Base-by-base conservation (phyloP, 2,888 invertebrate genomes). In the Drosophila nigritarsus region DNA sequence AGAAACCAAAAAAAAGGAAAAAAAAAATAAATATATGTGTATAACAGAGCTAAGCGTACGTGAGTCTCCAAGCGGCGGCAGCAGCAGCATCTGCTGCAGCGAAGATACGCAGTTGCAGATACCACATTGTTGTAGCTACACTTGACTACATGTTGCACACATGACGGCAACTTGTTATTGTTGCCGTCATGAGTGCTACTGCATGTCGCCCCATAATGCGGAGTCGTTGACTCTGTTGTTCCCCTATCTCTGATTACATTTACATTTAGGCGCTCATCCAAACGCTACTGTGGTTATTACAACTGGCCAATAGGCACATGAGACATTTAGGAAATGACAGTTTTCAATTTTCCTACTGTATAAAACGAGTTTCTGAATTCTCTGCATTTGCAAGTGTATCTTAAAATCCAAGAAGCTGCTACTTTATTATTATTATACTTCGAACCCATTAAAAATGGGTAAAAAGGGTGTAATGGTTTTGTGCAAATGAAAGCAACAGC, bases 101-200 rank as follows among this genome's bases (percentile, higher is more conserved):
- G 34, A 50, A 86, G 86, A 83, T 88, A 88, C 70, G 51, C 68
- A 61, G 70, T 71, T 49, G 48, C 61, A 83, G 89, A 83, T 83
- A 83, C 67, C 45, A 71, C 74, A 59, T 72, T 74, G 88, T 82
- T 85, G 86, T 87, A 65, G 88, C 77, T 88, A 88, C 83, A 83
- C 76, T 75, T 60, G 67, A 68, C 76, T 66, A 85, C 88, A 85
- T 42, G 76, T 15, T 59, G 36, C 50, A 76, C 64, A 76, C 38
- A 36, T 64, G 64, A 60, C 83, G 68, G 75, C 75, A 75, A 55
- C 38, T 55, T 75, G 73, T 70, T 74, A 66, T 68, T 69, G 78
- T 59, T 79, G 56, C 32, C 50, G 55, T 65, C 51, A 50, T 56
- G 29, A 42, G 42, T 75, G 58, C 71, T 50, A 29, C 18, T 56